phyloP scores from a whole-genome alignment of 2,888 invertebrate species.

The Amphimallon solstitiale region DNA sequence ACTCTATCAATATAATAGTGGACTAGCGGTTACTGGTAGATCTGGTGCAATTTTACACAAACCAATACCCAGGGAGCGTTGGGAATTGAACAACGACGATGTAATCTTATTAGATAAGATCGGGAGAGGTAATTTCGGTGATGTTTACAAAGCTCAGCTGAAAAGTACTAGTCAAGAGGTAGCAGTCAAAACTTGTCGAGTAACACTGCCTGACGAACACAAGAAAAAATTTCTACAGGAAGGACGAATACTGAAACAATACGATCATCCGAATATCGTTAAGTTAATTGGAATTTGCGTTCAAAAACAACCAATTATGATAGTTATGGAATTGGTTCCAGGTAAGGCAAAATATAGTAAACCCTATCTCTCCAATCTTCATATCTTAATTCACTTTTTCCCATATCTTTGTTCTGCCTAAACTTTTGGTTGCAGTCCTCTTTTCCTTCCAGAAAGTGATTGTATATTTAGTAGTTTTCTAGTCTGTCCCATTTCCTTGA shows the following conservation, averaged over 20 bases:
- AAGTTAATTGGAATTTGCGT: constrained; percentile 97
- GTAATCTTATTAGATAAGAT: constrained; percentile 92
- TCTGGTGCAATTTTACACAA: constrained; percentile 89
- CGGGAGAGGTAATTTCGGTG: constrained; percentile 96
- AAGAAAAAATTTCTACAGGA: constrained; percentile 96
- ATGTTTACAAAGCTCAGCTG: constrained; percentile 92
- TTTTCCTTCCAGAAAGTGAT: too few relatives aligned
- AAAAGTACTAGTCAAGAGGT: constrained; percentile 87
- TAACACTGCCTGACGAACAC: constrained; percentile 91
- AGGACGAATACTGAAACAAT: constrained; percentile 94
- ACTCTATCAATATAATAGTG: constrained; percentile 86
- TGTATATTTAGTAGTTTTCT: too few relatives aligned
- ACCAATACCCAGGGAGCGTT: constrained; percentile 88
- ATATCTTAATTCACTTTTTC: too few relatives aligned
- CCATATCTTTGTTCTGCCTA: too few relatives aligned
- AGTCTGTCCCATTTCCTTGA: too few relatives aligned
- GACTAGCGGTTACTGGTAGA: constrained; percentile 88
- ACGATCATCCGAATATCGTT: constrained; percentile 96
- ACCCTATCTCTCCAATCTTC: too few relatives aligned
- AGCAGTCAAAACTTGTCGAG: constrained; percentile 95
- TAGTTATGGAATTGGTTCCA: constrained; percentile 97
- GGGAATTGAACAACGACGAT: constrained; percentile 97
- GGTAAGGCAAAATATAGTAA: constrained; percentile 63
- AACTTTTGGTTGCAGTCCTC: too few relatives aligned
- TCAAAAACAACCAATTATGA: constrained; percentile 98